Evolutionary conservation across 2,888 invertebrate species (phyloP).

Genomic region (Ceriagrion tenellum): DNA sequence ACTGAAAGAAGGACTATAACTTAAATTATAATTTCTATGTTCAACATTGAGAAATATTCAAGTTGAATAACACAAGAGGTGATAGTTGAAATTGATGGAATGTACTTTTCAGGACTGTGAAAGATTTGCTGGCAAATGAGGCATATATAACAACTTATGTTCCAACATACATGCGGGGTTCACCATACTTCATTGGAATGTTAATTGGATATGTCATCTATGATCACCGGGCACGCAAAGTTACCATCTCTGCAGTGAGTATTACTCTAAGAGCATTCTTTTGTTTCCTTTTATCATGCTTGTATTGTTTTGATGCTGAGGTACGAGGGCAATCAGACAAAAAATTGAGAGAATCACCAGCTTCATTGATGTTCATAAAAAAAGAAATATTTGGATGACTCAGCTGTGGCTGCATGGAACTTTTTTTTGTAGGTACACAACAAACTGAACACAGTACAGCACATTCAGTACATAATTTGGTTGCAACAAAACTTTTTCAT

Average conservation of each 20-base stretch:
- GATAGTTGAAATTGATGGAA: background rate
- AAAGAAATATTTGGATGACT: no score
- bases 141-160: constrained; percentile 37
- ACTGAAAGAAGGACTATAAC: no score
- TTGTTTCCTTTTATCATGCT: background rate
- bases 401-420: no score
- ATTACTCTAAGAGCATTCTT: background rate
- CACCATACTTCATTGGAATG: constrained; percentile 60
- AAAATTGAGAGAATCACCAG: no score
- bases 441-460: no score
- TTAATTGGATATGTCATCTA: constrained; percentile 19
- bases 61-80: background rate
- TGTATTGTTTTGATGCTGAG: background rate
- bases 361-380: no score
- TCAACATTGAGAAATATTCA: background rate
- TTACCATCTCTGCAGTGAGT: constrained; percentile 20
- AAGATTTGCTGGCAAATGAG: constrained; percentile 51
- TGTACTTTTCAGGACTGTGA: constrained; percentile 33
- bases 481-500: no score
- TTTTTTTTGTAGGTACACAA: no score
- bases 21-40: no score
- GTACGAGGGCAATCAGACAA: no score
- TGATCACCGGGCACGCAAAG: constrained; percentile 33
- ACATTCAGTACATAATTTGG: no score
- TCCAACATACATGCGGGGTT: constrained; percentile 41